Conservation (phyloP, 2,113 vertebrate species). For the Ceyx cyanopectus region DNA sequence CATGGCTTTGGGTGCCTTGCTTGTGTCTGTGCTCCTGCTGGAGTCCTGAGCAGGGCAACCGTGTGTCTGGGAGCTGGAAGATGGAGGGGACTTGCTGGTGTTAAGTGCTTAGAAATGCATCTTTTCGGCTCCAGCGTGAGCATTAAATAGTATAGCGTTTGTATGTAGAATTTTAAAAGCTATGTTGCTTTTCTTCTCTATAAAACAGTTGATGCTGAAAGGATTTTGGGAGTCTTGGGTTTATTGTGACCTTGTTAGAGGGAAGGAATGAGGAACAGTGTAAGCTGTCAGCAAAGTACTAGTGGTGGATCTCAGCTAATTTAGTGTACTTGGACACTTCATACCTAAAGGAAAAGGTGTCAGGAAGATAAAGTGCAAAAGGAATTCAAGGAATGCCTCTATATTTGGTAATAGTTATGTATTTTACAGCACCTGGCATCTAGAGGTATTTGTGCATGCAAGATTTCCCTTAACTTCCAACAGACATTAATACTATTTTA, state of each 20-base stretch:
- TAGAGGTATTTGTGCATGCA: no score
- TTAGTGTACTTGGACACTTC: neutral
- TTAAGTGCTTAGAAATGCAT: neutral
- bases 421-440: neutral
- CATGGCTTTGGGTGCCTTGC: accelerated
- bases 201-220: neutral
- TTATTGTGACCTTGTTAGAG: neutral
- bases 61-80: accelerated
- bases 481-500: neutral
- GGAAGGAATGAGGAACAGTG: neutral
- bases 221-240: neutral
- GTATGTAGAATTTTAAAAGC: neutral
- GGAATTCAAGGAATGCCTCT: neutral
- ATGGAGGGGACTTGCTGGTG: accelerated
- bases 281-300: neutral
- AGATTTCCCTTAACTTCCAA: neutral
- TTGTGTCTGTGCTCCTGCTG: neutral
- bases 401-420: neutral
- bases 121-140: neutral
- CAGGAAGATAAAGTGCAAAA: neutral
- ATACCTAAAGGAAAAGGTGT: neutral
- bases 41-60: accelerated
- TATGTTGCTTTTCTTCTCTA: neutral
- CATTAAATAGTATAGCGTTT: accelerated
- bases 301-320: neutral